Conservation (phyloP, 2,797 vertebrate genomes). For the Platyrinchus mystaceus region DNA sequence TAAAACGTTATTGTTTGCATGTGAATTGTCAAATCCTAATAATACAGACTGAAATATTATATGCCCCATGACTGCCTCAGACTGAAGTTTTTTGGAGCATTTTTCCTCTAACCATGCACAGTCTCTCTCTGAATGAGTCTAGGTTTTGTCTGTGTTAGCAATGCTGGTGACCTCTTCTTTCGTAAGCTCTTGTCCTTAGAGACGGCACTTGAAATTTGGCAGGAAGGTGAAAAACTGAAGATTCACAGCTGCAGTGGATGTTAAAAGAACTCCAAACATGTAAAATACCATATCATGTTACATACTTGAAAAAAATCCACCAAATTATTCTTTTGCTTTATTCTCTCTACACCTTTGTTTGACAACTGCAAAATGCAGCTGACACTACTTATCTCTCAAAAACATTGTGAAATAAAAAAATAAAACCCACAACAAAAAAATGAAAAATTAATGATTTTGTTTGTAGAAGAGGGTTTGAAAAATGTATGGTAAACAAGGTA, state of each 20-base stretch:
- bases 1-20: conserved; percentile 28
- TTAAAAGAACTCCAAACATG: neutral
- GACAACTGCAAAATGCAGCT: neutral
- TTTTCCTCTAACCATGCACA: neutral
- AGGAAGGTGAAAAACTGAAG: conserved; percentile 11
- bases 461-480: neutral
- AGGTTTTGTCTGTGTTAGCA: neutral
- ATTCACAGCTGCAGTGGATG: neutral
- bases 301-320: neutral
- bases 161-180: neutral
- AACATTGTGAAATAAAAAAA: neutral
- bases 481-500: neutral
- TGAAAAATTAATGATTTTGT: neutral
- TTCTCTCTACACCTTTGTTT: neutral
- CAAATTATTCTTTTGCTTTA: neutral
- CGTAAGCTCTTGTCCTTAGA: neutral
- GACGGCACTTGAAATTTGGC: conserved; percentile 25
- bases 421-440: neutral
- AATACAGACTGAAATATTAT: neutral
- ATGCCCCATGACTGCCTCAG: neutral
- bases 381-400: neutral
- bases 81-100: neutral
- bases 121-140: neutral
- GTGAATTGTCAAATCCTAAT: neutral
- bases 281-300: neutral